Percentiles rank a stretch among this genome's conserved stretches.
Conservation (phyloP, 2,888 invertebrate species). For the Ligdia adustata region DNA sequence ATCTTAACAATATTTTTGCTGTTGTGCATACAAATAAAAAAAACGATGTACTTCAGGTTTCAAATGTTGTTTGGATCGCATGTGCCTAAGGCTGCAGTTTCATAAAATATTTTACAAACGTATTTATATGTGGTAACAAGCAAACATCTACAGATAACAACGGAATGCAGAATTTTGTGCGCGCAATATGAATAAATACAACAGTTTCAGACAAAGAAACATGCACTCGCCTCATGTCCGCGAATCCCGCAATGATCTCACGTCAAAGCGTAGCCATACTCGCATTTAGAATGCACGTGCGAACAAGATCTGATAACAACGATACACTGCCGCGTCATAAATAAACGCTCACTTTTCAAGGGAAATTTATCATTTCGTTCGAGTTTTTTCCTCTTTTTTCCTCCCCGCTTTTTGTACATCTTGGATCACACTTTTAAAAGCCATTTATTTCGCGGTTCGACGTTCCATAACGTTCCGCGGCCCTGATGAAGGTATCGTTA, state of each 20-base stretch:
- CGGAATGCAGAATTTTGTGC: slow-evolving; percentile 9
- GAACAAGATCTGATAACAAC: slow-evolving; percentile 73
- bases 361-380: slow-evolving; percentile 79
- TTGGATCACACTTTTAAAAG: slow-evolving; percentile 80
- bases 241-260: slow-evolving; percentile 45
- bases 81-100: too few relatives aligned
- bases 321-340: slow-evolving; percentile 72
- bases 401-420: slow-evolving; percentile 74
- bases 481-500: slow-evolving; percentile 76
- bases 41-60: too few relatives aligned
- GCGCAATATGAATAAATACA: slow-evolving; percentile 17
- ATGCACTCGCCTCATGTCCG: slow-evolving; percentile 31
- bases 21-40: too few relatives aligned
- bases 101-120: not conserved
- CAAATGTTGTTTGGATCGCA: too few relatives aligned
- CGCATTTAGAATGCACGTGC: slow-evolving; percentile 62
- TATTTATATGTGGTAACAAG: not conserved
- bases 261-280: slow-evolving; percentile 57
- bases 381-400: slow-evolving; percentile 64
- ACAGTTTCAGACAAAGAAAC: slow-evolving; percentile 36
- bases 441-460: slow-evolving; percentile 77
- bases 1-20: too few relatives aligned
- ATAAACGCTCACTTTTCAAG: slow-evolving; percentile 77
- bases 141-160: slow-evolving; percentile 9
- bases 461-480: slow-evolving; percentile 67